Evolutionary conservation across 2,113 vertebrate species (phyloP).

Genomic region (Lanius ludovicianus): DNA sequence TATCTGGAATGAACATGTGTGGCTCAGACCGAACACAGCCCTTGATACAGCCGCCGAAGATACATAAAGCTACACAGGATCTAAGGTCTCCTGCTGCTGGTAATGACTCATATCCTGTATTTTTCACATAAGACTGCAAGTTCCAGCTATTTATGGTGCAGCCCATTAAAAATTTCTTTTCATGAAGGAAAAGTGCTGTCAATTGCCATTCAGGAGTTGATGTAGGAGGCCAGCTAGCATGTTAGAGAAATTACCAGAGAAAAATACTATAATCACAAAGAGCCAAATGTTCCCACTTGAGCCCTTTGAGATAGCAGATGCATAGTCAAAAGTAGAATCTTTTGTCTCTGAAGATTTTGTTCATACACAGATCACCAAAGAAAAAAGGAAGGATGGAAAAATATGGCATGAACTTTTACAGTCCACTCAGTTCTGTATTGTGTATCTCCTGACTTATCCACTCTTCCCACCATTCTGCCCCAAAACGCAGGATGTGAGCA

Average conservation of each 20-base stretch:
- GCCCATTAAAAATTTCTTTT: conserved; percentile 59
- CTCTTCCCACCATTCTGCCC: not conserved
- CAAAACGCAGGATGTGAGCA: not conserved
- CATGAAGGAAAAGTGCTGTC: conserved; percentile 51
- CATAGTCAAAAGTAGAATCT: not conserved
- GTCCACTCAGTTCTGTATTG: not conserved
- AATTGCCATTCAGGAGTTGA: conserved; percentile 54
- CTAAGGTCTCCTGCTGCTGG: conserved; percentile 51
- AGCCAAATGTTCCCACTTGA: conserved; percentile 33
- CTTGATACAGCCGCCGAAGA: conserved; percentile 13
- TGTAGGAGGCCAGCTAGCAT: conserved; percentile 41
- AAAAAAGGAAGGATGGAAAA: not conserved
- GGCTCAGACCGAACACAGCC: not conserved
- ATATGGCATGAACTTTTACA: not conserved
- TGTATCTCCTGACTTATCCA: not conserved
- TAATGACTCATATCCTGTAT: conserved; percentile 62
- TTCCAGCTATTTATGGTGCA: conserved; percentile 68
- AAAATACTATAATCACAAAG: conserved; percentile 51
- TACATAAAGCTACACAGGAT: not conserved
- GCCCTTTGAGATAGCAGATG: conserved; percentile 17
- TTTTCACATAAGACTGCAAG: conserved; percentile 59
- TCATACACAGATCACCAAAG: not conserved
- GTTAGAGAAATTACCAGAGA: conserved; percentile 45
- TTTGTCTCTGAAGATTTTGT: not conserved
- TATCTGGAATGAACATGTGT: not conserved